Conservation (phyloP, 2,797 vertebrate genomes). For the Myotis myotis region DNA sequence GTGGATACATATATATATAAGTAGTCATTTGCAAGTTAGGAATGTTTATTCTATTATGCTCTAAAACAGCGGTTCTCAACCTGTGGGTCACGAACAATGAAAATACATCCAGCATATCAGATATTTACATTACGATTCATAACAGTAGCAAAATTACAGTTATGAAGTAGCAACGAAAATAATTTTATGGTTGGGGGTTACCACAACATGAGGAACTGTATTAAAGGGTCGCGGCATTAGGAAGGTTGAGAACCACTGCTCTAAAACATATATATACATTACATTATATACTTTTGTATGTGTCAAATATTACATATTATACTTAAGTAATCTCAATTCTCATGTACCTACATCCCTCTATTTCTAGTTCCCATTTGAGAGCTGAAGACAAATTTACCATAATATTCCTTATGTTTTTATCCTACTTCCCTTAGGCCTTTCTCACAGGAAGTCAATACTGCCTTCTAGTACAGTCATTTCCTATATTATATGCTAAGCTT, state of each 20-base stretch:
- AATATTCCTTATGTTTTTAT: neutral
- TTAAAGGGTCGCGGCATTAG: too few species aligned
- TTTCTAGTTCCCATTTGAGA: conserved; percentile 10
- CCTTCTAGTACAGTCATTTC: neutral
- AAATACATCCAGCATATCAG: too few species aligned
- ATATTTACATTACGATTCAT: too few species aligned
- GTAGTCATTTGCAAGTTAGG: neutral
- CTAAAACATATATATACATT: neutral
- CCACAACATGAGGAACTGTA: too few species aligned
- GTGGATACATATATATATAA: too few species aligned
- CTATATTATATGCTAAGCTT: neutral
- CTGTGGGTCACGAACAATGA: too few species aligned
- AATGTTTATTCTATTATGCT: neutral
- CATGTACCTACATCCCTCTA: neutral
- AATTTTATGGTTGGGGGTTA: too few species aligned
- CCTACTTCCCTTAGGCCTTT: neutral
- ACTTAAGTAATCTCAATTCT: neutral
- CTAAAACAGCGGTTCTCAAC: neutral
- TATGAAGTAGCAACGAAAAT: too few species aligned
- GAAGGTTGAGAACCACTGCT: too few species aligned
- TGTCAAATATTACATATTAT: neutral
- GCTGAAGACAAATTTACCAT: neutral
- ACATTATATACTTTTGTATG: neutral
- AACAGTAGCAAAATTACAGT: too few species aligned
- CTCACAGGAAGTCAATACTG: neutral